Conservation (phyloP, 2,113 vertebrate species). For the Petrocephalus zakoni region DNA sequence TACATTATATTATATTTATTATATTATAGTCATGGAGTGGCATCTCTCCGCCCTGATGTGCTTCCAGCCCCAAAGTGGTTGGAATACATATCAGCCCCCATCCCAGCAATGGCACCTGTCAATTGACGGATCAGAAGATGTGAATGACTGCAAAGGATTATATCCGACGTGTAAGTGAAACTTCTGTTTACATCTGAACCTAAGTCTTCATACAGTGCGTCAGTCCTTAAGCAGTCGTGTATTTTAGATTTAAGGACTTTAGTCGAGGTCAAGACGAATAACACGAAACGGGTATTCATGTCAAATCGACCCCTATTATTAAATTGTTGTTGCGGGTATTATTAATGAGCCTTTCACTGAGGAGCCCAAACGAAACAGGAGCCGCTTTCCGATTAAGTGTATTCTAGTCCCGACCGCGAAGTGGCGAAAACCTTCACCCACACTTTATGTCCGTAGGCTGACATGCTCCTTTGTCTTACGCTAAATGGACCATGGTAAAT, state of each 20-base stretch:
- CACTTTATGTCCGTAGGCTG: background rate
- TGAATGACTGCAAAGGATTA: background rate
- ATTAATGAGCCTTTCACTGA: background rate
- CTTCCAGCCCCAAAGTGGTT: background rate
- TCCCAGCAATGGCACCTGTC: background rate
- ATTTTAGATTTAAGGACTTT: background rate
- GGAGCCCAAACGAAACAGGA: background rate
- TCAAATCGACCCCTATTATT: background rate
- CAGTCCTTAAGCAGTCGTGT: background rate
- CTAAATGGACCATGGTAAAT: background rate
- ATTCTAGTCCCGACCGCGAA: background rate
- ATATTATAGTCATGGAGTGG: background rate
- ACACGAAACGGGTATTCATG: background rate
- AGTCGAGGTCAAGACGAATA: background rate
- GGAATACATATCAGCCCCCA: background rate
- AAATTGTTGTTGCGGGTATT: background rate
- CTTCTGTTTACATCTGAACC: background rate
- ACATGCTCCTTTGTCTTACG: conserved; percentile 2
- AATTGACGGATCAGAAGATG: too few relatives aligned
- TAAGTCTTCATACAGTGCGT: background rate
- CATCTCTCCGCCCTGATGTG: background rate
- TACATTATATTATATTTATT: too few relatives aligned
- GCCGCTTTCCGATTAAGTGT: background rate
- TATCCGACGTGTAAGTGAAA: background rate
- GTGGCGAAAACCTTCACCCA: background rate